Conservation (phyloP, 35 echinoderm and acorn worm species). For the Patiria miniata region DNA sequence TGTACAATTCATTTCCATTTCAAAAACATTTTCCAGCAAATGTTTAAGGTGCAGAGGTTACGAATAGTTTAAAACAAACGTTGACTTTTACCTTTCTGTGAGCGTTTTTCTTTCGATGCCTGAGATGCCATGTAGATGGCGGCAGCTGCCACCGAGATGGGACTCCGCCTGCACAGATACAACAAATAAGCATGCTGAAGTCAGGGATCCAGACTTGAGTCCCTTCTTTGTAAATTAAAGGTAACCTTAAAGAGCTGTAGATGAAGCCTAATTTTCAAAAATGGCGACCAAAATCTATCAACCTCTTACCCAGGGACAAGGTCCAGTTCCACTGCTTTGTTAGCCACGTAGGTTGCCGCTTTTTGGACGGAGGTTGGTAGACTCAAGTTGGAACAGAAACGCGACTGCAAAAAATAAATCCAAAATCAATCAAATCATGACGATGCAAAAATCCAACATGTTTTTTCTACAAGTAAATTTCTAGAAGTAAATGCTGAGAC, state of each 20-base stretch:
- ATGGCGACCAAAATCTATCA: neutral
- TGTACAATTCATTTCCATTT: too few species aligned
- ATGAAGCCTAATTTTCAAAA: too few species aligned
- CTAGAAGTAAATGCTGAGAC: too few species aligned
- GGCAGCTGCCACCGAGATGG: constrained; percentile 97
- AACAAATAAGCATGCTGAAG: neutral
- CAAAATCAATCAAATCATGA: too few species aligned
- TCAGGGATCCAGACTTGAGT: too few species aligned
- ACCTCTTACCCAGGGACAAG: constrained; percentile 90
- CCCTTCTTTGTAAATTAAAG: too few species aligned
- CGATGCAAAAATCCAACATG: too few species aligned
- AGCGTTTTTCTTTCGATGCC: constrained; percentile 89
- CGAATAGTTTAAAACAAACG: too few species aligned
- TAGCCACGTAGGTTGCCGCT: constrained; percentile 87
- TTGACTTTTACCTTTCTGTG: constrained; percentile 87
- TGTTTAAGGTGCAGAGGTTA: too few species aligned
- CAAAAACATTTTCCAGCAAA: too few species aligned
- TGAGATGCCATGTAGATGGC: constrained; percentile 99
- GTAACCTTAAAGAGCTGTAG: too few species aligned
- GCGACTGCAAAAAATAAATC: constrained; percentile 65
- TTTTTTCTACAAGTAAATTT: too few species aligned
- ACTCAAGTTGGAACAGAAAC: constrained; percentile 94
- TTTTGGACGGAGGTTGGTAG: constrained; percentile 83
- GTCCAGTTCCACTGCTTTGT: constrained; percentile 88
- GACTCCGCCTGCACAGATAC: constrained; percentile 81